phyloP scores from a whole-genome alignment of 2,888 invertebrate genomes.

The Rotaria socialis region DNA sequence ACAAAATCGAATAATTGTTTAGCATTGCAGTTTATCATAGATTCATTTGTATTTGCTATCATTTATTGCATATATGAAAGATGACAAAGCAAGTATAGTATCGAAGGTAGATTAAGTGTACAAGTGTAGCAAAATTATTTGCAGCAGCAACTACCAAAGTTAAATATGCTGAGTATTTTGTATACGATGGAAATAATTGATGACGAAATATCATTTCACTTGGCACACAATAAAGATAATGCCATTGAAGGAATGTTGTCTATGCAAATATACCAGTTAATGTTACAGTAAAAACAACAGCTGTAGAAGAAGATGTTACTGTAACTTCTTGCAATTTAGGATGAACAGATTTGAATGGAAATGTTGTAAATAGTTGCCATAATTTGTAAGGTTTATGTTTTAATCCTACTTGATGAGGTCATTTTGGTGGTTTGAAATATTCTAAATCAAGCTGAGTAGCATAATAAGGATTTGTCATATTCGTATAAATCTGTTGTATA shows the following conservation, averaged over 20 bases:
- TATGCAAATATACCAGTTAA: neutral
- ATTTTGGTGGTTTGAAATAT: conserved; percentile 3
- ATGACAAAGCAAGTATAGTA: no score
- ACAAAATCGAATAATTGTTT: no score
- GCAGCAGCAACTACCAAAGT: neutral
- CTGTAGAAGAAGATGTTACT: neutral
- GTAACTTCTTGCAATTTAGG: neutral
- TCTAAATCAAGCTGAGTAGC: neutral
- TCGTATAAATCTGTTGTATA: neutral
- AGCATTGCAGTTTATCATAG: no score
- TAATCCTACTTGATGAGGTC: neutral
- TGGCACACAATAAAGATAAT: neutral
- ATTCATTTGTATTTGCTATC: no score
- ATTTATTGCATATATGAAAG: no score
- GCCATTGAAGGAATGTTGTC: neutral
- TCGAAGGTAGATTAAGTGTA: no score
- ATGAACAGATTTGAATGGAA: neutral
- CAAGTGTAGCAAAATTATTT: neutral
- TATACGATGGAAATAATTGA: neutral
- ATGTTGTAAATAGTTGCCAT: neutral
- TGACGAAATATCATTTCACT: neutral
- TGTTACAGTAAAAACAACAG: neutral
- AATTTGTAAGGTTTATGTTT: neutral
- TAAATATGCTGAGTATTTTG: neutral
- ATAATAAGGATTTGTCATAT: neutral